Evolutionary conservation across 2,113 vertebrate species (phyloP).

Genomic region (Ochotona curzoniae): DNA sequence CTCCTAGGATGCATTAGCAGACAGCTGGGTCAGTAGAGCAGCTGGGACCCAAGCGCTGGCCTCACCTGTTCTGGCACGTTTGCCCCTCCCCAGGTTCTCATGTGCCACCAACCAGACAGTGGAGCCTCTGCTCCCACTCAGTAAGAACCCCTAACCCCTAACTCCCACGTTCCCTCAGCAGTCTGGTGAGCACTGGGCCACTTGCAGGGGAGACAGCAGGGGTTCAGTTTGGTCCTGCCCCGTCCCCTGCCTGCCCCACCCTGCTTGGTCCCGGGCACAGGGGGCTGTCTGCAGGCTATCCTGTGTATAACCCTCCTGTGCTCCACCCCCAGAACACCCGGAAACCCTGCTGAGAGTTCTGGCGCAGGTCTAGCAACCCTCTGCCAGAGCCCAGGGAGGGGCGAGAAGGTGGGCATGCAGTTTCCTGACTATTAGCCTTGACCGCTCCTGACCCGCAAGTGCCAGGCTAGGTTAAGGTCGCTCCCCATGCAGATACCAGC

Average conservation of each 20-base stretch:
- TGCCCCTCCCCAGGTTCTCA: not conserved
- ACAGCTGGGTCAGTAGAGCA: no score
- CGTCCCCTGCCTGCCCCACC: no score
- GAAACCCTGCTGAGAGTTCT: not conserved
- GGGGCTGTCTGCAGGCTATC: not conserved
- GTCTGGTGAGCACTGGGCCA: not conserved
- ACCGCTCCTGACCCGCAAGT: not conserved
- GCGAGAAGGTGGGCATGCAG: not conserved
- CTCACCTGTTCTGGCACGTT: no score
- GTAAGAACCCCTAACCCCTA: not conserved
- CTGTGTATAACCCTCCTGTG: accelerated
- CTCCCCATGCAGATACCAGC: no score
- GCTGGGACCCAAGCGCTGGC: no score
- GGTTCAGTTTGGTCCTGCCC: no score
- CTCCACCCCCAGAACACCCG: not conserved
- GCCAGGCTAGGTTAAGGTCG: no score
- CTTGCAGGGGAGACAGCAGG: not conserved
- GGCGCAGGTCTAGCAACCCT: not conserved
- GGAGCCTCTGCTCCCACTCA: not conserved
- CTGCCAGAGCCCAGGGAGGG: not conserved
- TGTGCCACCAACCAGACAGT: not conserved
- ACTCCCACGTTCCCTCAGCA: not conserved
- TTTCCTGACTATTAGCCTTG: not conserved
- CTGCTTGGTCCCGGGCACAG: not conserved
- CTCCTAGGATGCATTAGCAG: no score